Percentiles rank a stretch among this genome's conserved stretches.
Evolutionary conservation across 2,888 invertebrate species (phyloP).

Genomic region (Diaperis boleti): DNA sequence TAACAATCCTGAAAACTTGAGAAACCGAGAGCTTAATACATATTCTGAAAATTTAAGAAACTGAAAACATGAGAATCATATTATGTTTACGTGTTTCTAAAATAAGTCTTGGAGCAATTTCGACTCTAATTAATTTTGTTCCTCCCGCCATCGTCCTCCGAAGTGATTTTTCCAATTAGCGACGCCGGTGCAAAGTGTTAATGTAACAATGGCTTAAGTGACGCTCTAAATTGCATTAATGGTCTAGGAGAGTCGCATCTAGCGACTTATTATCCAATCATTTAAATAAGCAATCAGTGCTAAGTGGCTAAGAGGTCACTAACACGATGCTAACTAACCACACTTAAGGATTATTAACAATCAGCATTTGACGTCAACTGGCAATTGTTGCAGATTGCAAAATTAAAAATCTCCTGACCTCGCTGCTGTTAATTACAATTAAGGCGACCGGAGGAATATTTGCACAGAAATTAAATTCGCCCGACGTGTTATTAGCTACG

Average conservation of each 20-base stretch:
- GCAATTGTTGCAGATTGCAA: constrained; percentile 53
- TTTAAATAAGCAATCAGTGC: constrained; percentile 56
- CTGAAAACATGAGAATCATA: too few species aligned
- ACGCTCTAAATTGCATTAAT: constrained; percentile 44
- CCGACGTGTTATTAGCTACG: too few species aligned
- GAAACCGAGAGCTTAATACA: too few species aligned
- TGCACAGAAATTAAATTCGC: too few species aligned
- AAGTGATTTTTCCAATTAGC: constrained; percentile 10
- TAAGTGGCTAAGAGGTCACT: constrained; percentile 55
- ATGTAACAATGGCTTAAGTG: constrained; percentile 43
- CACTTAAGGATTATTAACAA: constrained; percentile 53
- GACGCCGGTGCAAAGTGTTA: constrained; percentile 24
- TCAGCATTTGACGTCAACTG: constrained; percentile 55
- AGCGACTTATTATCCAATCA: constrained; percentile 52
- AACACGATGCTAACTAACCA: constrained; percentile 51
- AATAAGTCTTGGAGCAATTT: too few species aligned
- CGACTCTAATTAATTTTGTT: too few species aligned
- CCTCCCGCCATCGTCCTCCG: too few species aligned
- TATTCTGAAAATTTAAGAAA: too few species aligned
- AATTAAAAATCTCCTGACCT: constrained; percentile 45
- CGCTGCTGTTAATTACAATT: not conserved
- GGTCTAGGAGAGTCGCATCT: constrained; percentile 42
- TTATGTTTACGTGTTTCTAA: too few species aligned
- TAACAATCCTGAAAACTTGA: too few species aligned
- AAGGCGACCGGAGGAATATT: too few species aligned